phyloP scores from a whole-genome alignment of 92 coral and sea anemone species.

The Epizoanthus fatuus region DNA sequence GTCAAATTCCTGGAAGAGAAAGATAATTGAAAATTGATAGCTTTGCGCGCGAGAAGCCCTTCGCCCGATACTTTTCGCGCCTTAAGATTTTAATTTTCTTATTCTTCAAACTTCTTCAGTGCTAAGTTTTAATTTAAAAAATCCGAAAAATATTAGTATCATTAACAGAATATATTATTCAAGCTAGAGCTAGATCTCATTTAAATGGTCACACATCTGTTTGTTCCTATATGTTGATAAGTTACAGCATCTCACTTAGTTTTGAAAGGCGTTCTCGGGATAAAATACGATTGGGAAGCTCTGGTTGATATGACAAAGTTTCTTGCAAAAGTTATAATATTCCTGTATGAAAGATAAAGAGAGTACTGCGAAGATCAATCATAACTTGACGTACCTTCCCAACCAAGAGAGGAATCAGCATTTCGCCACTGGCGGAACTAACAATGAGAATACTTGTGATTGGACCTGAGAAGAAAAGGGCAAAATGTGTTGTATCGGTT shows the following conservation, averaged over 20 bases:
- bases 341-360: not conserved
- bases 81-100: not conserved
- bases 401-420: slow-evolving; percentile 94
- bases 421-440: slow-evolving; percentile 97
- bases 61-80: not conserved
- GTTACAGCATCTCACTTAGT: too few species aligned
- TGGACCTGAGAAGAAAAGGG: slow-evolving; percentile 70
- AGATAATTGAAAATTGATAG: not conserved
- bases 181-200: too few species aligned
- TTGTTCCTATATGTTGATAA: too few species aligned
- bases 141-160: not conserved
- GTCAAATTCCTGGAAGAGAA: slow-evolving; percentile 77
- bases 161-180: not conserved
- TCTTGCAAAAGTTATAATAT: too few species aligned
- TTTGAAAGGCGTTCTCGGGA: too few species aligned
- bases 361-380: not conserved
- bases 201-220: too few species aligned
- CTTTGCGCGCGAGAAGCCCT: not conserved
- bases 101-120: not conserved
- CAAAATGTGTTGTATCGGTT: not conserved
- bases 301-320: too few species aligned
- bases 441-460: slow-evolving; percentile 94
- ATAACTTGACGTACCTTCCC: slow-evolving; percentile 81
- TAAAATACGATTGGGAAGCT: too few species aligned
- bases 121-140: not conserved